Evolutionary conservation across 2,797 vertebrate genomes (phyloP), one percentile per base, ranked within the genome.

Genomic region (Smutsia temminckii): DNA sequence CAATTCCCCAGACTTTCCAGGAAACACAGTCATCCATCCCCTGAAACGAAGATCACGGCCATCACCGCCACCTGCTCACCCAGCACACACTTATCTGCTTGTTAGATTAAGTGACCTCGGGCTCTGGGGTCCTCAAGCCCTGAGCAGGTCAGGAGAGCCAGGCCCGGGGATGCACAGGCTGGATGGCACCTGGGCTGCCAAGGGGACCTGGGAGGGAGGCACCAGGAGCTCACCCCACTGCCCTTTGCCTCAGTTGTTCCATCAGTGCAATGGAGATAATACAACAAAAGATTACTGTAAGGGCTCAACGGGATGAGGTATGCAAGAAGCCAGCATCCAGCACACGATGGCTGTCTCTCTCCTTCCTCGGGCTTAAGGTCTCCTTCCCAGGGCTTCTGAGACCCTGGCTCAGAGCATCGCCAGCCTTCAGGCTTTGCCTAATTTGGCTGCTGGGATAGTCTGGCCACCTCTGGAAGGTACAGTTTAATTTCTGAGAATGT

Each of bases 401-500:
- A 8, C 61, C 81, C 42, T 1, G 23, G 40, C 86, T 37, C 25
- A 6, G 6, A 0, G 74, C 7, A 40, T n/a, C 34, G 0, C 20
- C 11, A 4, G n/a, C 21, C 61, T 34, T 25, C 9, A 0, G 8
- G 6, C 74, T 29, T n/a, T 23, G 37, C 18, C 29, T 11, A 11
- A 51, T 27, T 61, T 64, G 23, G 74, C 72, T 3, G 0, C 29
- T 3, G 42, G 3, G 85, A 74, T 21, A 23, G 57, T 49, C 27
- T 18, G n/a, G 27, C 42, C 46, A 46, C 68, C 92, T 90, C 85
- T 10, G 72, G 87, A 79, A 68, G 18, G 34, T 40, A 34, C 0
- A 4, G 29, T 59, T 37, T 96, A 64, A 83, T 85, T 94, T 92
- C 85, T 40, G 21, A 88, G 94, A 71, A 92, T 42, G 78, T 72